These are phyloP conservation scores for Leptosomus discolor DNA, from an alignment of 2,113 vertebrate species.

Conservation along the genomic window DNA sequence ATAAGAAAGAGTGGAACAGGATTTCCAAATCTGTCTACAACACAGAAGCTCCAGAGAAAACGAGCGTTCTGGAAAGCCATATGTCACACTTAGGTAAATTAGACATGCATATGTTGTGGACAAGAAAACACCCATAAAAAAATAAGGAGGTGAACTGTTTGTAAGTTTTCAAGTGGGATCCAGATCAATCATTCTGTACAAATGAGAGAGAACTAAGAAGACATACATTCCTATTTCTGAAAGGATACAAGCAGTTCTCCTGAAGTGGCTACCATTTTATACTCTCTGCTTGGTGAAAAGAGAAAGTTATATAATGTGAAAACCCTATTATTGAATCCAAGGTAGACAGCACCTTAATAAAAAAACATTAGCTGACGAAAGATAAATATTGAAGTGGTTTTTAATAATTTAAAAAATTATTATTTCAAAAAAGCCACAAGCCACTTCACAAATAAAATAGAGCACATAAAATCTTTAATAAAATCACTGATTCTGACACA, in stretches of 20 bases:
- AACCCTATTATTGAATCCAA: not conserved
- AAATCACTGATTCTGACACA: not conserved
- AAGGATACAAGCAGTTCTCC: not conserved
- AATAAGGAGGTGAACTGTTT: not conserved
- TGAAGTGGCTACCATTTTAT: not conserved
- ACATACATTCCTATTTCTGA: not conserved
- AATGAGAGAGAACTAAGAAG: not conserved
- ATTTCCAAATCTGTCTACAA: conserved; percentile 2
- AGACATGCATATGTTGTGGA: conserved; percentile 14
- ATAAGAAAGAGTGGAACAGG: not conserved
- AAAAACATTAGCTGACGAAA: not conserved
- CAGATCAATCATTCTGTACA: not conserved
- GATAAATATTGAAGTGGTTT: not conserved
- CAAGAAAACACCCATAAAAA: conserved; percentile 2
- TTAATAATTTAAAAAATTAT: not conserved
- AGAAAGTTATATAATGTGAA: not conserved
- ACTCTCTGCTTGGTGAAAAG: not conserved
- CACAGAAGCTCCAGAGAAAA: conserved; percentile 7
- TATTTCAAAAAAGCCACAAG: not conserved
- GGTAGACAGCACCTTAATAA: not conserved
- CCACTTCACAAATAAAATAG: not conserved
- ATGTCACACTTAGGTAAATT: conserved; percentile 49
- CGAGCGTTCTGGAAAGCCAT: not conserved
- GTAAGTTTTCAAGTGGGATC: not conserved
- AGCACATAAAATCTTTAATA: not conserved